Percentiles rank a stretch among this genome's conserved stretches.
Evolutionary conservation across 2,113 vertebrate genomes (phyloP).

Genomic region (Gadus macrocephalus): DNA sequence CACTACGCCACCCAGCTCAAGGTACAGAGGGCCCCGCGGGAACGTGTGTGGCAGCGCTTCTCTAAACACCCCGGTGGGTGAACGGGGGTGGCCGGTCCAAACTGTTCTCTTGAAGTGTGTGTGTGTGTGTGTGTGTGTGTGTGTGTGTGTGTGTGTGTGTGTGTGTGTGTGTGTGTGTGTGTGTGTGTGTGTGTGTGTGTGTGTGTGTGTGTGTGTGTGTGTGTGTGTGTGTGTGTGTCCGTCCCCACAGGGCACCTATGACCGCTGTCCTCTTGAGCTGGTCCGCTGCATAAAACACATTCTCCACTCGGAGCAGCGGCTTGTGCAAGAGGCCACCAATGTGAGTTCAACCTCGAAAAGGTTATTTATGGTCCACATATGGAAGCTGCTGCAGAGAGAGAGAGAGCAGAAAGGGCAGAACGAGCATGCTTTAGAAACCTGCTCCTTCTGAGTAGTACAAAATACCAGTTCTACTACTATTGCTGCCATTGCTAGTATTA

Average conservation of each 20-base stretch:
- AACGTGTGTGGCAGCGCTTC: no score
- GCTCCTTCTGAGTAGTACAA: no score
- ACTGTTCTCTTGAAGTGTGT: neutral
- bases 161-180: no score
- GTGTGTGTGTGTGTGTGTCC: neutral
- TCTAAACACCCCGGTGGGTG: neutral
- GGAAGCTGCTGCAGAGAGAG: no score
- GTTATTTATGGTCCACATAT: no score
- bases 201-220: neutral
- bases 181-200: no score
- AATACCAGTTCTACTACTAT: no score
- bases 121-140: neutral
- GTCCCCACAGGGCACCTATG: constrained; percentile 82
- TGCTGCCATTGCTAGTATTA: no score
- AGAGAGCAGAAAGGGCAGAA: no score
- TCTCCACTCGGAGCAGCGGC: constrained; percentile 88
- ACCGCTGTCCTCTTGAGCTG: constrained; percentile 89
- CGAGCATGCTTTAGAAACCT: no score
- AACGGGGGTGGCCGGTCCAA: neutral
- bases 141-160: no score
- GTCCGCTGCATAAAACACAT: constrained; percentile 95
- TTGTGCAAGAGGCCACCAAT: constrained; percentile 88
- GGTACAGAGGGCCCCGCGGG: constrained; percentile 47
- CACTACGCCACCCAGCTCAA: constrained; percentile 90
- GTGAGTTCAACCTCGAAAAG: constrained; percentile 67